Conservation (phyloP, 2,113 vertebrate species). For the Phaethon lepturus region DNA sequence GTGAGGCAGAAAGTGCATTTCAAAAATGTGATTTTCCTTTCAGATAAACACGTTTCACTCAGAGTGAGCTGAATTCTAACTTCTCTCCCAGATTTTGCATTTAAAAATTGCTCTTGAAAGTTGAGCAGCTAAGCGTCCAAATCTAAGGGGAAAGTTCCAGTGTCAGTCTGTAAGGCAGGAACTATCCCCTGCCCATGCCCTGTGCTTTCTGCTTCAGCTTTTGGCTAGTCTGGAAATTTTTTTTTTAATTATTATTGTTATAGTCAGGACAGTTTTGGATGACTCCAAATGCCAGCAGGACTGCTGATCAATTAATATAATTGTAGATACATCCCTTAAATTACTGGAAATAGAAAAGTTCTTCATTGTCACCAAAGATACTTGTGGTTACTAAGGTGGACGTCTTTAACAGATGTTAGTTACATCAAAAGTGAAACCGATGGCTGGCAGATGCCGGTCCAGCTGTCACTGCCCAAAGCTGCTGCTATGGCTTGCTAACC, state of each 20-base stretch:
- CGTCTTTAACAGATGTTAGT: not conserved
- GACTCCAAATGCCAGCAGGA: not conserved
- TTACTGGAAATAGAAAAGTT: not conserved
- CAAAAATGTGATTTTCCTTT: constrained; percentile 63
- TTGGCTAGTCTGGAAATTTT: not conserved
- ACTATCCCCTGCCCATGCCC: not conserved
- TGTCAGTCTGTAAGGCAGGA: not conserved
- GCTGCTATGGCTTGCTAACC: not conserved
- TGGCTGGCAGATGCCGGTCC: not conserved
- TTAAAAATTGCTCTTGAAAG: constrained; percentile 60
- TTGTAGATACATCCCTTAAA: not conserved
- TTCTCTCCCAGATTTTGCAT: constrained; percentile 38
- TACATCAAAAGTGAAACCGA: not conserved
- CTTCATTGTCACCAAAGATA: not conserved
- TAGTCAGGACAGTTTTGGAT: not conserved
- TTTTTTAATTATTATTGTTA: too few relatives aligned
- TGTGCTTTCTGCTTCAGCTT: not conserved
- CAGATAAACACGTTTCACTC: constrained; percentile 36
- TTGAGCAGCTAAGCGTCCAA: constrained; percentile 56
- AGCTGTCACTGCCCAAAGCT: not conserved
- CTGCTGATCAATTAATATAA: not conserved
- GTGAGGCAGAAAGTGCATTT: constrained; percentile 69
- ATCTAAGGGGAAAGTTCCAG: constrained; percentile 14
- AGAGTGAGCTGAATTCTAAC: constrained; percentile 53
- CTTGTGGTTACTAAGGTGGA: not conserved